Percentiles rank a stretch among this genome's conserved stretches.
Conservation (phyloP, 1,140 invertebrate species). For the Brachionus rotundiformis region DNA sequence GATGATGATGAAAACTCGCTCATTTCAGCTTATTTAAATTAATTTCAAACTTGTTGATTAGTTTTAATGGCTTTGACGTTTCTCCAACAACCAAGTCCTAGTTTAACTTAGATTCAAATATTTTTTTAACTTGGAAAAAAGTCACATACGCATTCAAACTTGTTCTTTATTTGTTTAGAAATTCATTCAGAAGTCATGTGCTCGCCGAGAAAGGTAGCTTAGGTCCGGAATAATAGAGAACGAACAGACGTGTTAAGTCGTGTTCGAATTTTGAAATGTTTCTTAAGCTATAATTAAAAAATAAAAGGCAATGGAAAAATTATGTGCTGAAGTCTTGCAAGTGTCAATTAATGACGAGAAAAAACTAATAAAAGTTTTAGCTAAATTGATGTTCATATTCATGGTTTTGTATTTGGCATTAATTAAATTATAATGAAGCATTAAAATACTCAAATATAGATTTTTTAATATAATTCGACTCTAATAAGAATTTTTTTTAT, state of each 20-base stretch:
- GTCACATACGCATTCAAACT: conserved; percentile 23
- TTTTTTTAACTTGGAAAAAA: conserved; percentile 16
- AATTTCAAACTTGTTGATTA: conserved; percentile 47
- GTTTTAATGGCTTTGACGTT: conserved; percentile 39
- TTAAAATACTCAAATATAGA: conserved; percentile 36
- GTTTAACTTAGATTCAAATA: conserved; percentile 3
- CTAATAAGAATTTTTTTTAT: not conserved
- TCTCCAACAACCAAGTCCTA: conserved; percentile 32
- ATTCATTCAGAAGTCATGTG: conserved; percentile 2
- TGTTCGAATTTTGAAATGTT: conserved; percentile 31
- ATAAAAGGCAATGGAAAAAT: not conserved
- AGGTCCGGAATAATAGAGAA: conserved; percentile 4
- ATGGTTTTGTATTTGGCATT: conserved; percentile 48
- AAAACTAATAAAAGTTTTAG: conserved; percentile 49
- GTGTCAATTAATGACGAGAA: conserved; percentile 49
- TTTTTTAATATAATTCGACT: conserved; percentile 27
- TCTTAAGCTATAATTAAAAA: conserved; percentile 27
- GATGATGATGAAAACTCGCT: conserved; percentile 32
- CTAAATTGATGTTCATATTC: conserved; percentile 46
- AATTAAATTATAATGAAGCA: conserved; percentile 51
- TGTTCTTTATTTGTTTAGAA: not conserved
- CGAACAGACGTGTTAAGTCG: conserved; percentile 40
- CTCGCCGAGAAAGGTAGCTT: not conserved
- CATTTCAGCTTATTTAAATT: conserved; percentile 35
- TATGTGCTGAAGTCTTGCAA: conserved; percentile 51